These are phyloP conservation scores for Agriopis aurantiaria DNA, from an alignment of 2,888 invertebrate genomes.

Conservation along the genomic window DNA sequence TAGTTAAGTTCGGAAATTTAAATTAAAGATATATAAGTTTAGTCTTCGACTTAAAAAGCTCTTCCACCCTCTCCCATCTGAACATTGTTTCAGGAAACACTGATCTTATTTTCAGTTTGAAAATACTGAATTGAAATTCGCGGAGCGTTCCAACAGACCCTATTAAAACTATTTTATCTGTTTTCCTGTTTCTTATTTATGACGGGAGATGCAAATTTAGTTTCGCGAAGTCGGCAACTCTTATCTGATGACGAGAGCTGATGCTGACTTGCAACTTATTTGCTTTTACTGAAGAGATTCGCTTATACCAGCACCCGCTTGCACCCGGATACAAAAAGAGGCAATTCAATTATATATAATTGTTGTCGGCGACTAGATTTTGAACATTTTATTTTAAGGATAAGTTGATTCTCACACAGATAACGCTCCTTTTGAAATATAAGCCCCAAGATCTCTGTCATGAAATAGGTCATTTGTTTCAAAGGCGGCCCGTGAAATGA, in stretches of 20 bases:
- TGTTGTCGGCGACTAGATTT: constrained; percentile 46
- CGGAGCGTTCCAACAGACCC: constrained; percentile 25
- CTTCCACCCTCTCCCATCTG: not conserved
- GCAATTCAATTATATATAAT: constrained; percentile 56
- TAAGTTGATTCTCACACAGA: constrained; percentile 14
- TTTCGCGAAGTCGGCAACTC: constrained; percentile 55
- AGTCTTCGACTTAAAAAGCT: not conserved
- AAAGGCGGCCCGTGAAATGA: constrained; percentile 72
- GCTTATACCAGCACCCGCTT: constrained; percentile 47
- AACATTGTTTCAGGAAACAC: constrained; percentile 3
- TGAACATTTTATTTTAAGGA: constrained; percentile 37
- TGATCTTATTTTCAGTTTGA: constrained; percentile 7
- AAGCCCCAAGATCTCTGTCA: constrained; percentile 43
- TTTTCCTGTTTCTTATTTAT: constrained; percentile 42
- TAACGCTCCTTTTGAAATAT: constrained; percentile 55
- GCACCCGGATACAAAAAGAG: constrained; percentile 43
- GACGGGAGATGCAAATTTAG: constrained; percentile 49
- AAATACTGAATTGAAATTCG: constrained; percentile 15
- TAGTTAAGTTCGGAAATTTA: constrained; percentile 5
- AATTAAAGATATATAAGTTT: constrained; percentile 4
- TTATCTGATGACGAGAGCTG: constrained; percentile 62
- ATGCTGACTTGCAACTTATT: constrained; percentile 58
- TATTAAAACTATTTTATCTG: constrained; percentile 44
- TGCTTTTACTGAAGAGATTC: constrained; percentile 54
- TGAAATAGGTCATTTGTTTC: constrained; percentile 65